Conservation (phyloP, 2,888 invertebrate species). For the Elmis aenea region DNA sequence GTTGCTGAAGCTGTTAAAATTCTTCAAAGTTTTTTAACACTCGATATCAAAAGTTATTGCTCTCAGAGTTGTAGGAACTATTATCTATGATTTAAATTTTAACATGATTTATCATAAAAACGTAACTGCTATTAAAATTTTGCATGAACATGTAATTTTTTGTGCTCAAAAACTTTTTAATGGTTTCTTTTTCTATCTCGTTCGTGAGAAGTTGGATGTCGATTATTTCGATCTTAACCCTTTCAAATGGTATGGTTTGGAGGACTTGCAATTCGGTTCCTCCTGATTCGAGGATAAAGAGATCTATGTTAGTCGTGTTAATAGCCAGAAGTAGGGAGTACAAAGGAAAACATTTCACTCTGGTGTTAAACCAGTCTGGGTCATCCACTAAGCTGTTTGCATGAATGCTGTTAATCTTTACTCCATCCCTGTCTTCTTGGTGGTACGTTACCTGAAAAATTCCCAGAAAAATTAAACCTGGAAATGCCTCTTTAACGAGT, state of each 20-base stretch:
- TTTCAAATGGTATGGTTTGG: slow-evolving; percentile 54
- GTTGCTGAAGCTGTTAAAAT: background rate
- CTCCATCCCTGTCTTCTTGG: slow-evolving; percentile 47
- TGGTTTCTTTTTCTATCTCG: slow-evolving; percentile 39
- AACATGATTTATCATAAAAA: slow-evolving; percentile 36
- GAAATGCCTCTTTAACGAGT: background rate
- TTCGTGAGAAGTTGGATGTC: slow-evolving; percentile 41
- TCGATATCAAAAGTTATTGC: too few species aligned
- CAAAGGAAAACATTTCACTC: slow-evolving; percentile 81
- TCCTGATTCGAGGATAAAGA: slow-evolving; percentile 62
- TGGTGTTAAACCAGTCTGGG: slow-evolving; percentile 59
- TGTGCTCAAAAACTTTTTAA: slow-evolving; percentile 41
- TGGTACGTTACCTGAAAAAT: slow-evolving; percentile 47
- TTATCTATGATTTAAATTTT: slow-evolving; percentile 31
- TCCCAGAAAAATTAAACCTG: background rate
- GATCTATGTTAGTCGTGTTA: slow-evolving; percentile 63
- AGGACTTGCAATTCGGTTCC: slow-evolving; percentile 53
- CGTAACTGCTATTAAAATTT: slow-evolving; percentile 39
- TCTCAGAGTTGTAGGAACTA: too few species aligned
- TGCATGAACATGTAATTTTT: slow-evolving; percentile 42
- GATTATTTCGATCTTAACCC: slow-evolving; percentile 47
- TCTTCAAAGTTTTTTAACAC: slow-evolving; percentile 3
- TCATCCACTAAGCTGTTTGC: slow-evolving; percentile 53
- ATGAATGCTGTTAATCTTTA: slow-evolving; percentile 48
- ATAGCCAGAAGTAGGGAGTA: slow-evolving; percentile 76